Base-by-base conservation (phyloP, 2,888 invertebrate species). In the Eupithecia centaureata region DNA sequence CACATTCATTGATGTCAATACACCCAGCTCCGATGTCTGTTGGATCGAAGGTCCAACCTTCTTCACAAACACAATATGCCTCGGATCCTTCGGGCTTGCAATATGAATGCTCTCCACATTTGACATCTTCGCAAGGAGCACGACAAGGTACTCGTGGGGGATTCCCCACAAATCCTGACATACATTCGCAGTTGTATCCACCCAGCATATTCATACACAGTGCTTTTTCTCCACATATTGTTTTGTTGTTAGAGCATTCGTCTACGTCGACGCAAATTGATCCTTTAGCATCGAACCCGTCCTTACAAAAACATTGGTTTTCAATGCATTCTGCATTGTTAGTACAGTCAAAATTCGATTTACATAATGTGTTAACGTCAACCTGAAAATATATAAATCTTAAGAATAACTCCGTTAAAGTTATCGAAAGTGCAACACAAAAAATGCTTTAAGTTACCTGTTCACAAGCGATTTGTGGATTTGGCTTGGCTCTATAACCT, bases 41-140 rank as follows among this genome's bases (percentile, higher is more conserved):
- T 0, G 98, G 98, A 88, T 98, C 96, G 83, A 97, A 98, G 0
- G 97, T 97, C 97, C 98, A 98, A 0, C 98, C 98, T 68, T 97
- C 97, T 84, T 98, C 97, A 83, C 98, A 98, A 59, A 98, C 96
- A 79, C 98, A 98, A 79, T 97, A 97, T 0, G 98, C 98, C 87
- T 98, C 98, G 68, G 95, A 95, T 35, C 97, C 97, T 78, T 98
- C 97, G 0, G 97, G 96, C 84, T 98, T 97, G 85, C 98, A 98
- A 83, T 95, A 97, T 1, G 98, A 97, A 84, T 98, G 98, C 10
- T 96, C 95, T 18, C 97, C 97, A 83, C 98, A 98, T 82, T 96
- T 96, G 0, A 98, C 97, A 86, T 97, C 97, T 84, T 98, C 97
- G 84, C 98, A 98, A 0, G 98, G 98, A 76, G 97, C 98, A 90